phyloP scores from a whole-genome alignment of 2,888 invertebrate species.

The Epirrhoe tristata region DNA sequence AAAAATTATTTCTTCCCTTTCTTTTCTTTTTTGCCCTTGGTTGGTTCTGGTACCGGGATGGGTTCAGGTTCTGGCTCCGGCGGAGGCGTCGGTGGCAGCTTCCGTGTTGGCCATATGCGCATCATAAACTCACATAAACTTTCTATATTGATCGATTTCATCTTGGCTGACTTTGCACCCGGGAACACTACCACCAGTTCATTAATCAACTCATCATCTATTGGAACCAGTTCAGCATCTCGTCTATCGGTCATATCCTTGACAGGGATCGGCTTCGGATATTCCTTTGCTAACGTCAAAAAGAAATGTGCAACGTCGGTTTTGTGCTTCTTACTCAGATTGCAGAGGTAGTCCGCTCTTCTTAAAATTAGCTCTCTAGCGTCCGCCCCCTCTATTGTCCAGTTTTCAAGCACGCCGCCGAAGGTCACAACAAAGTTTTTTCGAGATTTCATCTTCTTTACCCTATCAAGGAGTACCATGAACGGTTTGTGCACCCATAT shows the following conservation, averaged over 20 bases:
- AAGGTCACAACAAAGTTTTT: constrained; percentile 50
- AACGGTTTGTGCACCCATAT: constrained; percentile 54
- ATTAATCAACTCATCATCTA: constrained; percentile 52
- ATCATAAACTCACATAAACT: constrained; percentile 56
- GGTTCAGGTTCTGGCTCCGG: constrained; percentile 27
- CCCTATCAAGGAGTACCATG: constrained; percentile 44
- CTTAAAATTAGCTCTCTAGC: constrained; percentile 51
- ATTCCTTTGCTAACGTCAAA: constrained; percentile 43
- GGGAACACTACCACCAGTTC: constrained; percentile 52
- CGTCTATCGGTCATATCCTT: constrained; percentile 42
- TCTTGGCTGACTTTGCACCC: constrained; percentile 49
- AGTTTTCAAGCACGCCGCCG: constrained; percentile 51
- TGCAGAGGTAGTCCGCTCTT: constrained; percentile 54
- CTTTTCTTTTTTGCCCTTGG: constrained; percentile 23
- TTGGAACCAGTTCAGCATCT: constrained; percentile 35
- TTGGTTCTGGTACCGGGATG: constrained; percentile 8
- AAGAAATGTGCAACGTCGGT: constrained; percentile 51
- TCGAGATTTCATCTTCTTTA: constrained; percentile 51
- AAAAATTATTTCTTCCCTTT: constrained; percentile 23
- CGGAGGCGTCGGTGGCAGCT: constrained; percentile 58
- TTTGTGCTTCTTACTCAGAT: constrained; percentile 39
- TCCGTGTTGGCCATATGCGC: constrained; percentile 61
- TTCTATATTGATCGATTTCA: constrained; percentile 49
- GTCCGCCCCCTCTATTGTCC: constrained; percentile 51
- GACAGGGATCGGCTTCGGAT: constrained; percentile 35